These are phyloP conservation scores for Pammene fasciana DNA, from an alignment of 2,888 invertebrate species.

Conservation along the genomic window DNA sequence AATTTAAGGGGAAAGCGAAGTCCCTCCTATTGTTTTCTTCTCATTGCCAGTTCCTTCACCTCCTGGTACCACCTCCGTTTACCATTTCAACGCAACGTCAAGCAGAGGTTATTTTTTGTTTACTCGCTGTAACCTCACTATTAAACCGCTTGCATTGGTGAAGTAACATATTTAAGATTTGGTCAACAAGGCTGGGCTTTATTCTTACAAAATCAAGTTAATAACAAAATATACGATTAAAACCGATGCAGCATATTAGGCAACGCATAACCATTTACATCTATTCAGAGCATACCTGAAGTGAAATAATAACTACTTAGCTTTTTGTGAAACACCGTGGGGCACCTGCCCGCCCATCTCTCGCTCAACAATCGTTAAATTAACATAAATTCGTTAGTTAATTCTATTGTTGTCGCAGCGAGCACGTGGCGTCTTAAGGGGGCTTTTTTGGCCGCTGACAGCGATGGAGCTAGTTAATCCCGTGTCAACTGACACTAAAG, in stretches of 20 bases:
- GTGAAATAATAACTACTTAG: not conserved
- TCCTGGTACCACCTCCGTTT: no score
- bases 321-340: constrained; percentile 1
- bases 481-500: constrained; percentile 21
- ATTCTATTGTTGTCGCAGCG: constrained; percentile 33
- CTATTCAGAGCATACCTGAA: constrained; percentile 5
- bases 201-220: no score
- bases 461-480: constrained; percentile 39
- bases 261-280: not conserved
- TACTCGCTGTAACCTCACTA: no score
- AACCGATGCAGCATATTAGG: not conserved
- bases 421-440: constrained; percentile 25
- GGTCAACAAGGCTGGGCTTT: no score
- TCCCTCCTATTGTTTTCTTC: no score
- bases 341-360: constrained; percentile 39
- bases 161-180: no score
- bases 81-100: no score
- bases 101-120: no score
- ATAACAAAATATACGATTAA: no score
- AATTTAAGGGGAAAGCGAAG: no score
- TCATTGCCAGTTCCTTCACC: no score
- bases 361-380: constrained; percentile 40
- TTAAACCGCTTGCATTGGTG: no score
- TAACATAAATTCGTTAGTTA: constrained; percentile 34
- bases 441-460: constrained; percentile 27